Evolutionary conservation across 2,113 vertebrate species (phyloP).

Genomic region (Hippocampus comes): DNA sequence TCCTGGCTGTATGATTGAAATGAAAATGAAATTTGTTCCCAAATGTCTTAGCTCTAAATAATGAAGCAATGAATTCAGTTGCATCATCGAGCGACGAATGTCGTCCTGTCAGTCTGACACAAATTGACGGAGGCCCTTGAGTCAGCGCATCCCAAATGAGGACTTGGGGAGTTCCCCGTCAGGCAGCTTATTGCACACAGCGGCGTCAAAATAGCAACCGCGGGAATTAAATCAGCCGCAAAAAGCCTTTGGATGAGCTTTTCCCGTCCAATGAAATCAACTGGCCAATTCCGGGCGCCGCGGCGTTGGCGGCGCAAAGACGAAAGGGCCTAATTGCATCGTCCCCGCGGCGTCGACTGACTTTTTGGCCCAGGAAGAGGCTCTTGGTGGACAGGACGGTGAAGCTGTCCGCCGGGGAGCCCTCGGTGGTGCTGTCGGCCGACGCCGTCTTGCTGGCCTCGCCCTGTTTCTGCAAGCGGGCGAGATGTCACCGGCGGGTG

Average conservation of each 20-base stretch:
- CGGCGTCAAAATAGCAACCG: neutral
- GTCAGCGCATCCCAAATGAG: neutral
- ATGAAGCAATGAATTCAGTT: too few relatives aligned
- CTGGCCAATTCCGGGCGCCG: too few relatives aligned
- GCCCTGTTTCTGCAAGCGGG: constrained; percentile 78
- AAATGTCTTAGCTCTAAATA: too few relatives aligned
- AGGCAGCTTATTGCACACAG: neutral
- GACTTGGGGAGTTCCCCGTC: neutral
- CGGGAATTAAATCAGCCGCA: neutral
- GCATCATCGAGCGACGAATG: too few relatives aligned
- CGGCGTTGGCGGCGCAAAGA: neutral
- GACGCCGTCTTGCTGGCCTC: constrained; percentile 92
- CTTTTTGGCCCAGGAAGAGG: constrained; percentile 98
- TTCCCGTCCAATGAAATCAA: neutral
- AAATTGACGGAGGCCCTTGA: neutral
- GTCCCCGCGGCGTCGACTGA: constrained; percentile 52
- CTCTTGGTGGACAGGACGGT: constrained; percentile 97
- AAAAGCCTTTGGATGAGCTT: neutral
- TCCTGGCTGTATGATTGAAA: too few relatives aligned
- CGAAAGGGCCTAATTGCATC: neutral
- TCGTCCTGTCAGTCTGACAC: neutral
- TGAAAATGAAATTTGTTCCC: too few relatives aligned
- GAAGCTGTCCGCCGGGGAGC: constrained; percentile 85
- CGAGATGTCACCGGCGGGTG: neutral
- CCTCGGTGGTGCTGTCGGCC: constrained; percentile 94